Conservation (phyloP, 1,140 invertebrate genomes). For the Drosophila erecta region DNA sequence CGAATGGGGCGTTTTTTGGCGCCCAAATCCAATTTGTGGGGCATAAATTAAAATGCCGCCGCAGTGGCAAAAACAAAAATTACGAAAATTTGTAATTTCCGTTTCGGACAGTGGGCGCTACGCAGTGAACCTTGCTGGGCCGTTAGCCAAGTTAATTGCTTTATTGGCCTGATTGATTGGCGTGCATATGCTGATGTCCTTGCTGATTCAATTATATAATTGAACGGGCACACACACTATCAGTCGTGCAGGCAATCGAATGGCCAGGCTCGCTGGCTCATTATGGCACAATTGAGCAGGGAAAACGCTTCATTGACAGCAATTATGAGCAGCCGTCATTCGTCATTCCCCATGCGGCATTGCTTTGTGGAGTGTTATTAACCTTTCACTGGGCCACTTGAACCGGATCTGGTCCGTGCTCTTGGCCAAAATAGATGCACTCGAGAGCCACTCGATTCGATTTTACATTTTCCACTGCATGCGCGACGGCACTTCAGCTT, state of each 20-base stretch:
- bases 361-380: conserved; percentile 75
- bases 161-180: conserved; percentile 72
- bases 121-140: not conserved
- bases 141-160: conserved; percentile 65
- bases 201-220: conserved; percentile 77
- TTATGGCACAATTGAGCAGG: conserved; percentile 42
- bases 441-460: conserved; percentile 40
- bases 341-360: conserved; percentile 45
- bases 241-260: conserved; percentile 34
- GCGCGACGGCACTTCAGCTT: conserved; percentile 29
- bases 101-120: conserved; percentile 35
- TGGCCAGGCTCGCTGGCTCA: conserved; percentile 33
- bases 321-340: conserved; percentile 37
- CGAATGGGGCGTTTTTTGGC: conserved; percentile 60
- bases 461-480: conserved; percentile 12
- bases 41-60: conserved; percentile 69
- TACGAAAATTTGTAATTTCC: conserved; percentile 67
- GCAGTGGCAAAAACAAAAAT: conserved; percentile 38
- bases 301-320: conserved; percentile 28
- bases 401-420: conserved; percentile 33
- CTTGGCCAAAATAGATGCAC: conserved; percentile 46
- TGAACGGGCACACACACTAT: conserved; percentile 41
- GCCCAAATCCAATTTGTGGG: conserved; percentile 70
- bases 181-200: conserved; percentile 54
- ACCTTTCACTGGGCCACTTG: conserved; percentile 76